Evolutionary conservation across 2,888 invertebrate genomes (phyloP).

Genomic region (Dryobotodes eremita): DNA sequence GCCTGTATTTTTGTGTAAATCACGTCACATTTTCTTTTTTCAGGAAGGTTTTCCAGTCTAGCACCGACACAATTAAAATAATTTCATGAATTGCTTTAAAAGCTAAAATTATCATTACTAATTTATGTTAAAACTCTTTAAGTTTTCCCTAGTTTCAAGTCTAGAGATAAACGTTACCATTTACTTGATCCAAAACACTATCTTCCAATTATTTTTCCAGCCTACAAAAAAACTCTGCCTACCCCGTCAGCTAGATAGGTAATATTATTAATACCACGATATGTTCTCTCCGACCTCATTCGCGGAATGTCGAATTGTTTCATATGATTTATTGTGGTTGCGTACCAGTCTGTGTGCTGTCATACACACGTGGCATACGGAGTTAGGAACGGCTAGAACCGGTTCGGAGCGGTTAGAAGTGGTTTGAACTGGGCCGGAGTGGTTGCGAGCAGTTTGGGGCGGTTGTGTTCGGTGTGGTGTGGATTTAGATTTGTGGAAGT

Average conservation of each 20-base stretch:
- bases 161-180: background rate
- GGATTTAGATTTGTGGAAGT: slow-evolving; percentile 18
- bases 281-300: slow-evolving; percentile 63
- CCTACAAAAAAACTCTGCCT: slow-evolving; percentile 16
- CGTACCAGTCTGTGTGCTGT: slow-evolving; percentile 65
- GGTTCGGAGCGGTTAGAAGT: slow-evolving; percentile 43
- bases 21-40: background rate
- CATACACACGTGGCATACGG: slow-evolving; percentile 63
- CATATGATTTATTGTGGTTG: slow-evolving; percentile 68
- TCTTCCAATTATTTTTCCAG: slow-evolving; percentile 34
- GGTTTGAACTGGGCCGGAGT: slow-evolving; percentile 46
- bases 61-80: background rate
- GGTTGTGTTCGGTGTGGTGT: slow-evolving; percentile 17
- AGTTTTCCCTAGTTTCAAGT: background rate
- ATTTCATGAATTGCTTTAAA: no score
- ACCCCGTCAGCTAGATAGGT: slow-evolving; percentile 40
- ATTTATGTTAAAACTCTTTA: slow-evolving; percentile 17
- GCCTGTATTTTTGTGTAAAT: background rate
- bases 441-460: slow-evolving; percentile 39
- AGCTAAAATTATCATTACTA: slow-evolving; percentile 3
- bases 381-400: slow-evolving; percentile 56
- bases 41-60: background rate
- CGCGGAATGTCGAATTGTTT: slow-evolving; percentile 71
- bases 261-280: slow-evolving; percentile 67
- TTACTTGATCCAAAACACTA: background rate